Evolutionary conservation across 2,797 vertebrate genomes (phyloP).

Genomic region (Sebastes diploproa): DNA sequence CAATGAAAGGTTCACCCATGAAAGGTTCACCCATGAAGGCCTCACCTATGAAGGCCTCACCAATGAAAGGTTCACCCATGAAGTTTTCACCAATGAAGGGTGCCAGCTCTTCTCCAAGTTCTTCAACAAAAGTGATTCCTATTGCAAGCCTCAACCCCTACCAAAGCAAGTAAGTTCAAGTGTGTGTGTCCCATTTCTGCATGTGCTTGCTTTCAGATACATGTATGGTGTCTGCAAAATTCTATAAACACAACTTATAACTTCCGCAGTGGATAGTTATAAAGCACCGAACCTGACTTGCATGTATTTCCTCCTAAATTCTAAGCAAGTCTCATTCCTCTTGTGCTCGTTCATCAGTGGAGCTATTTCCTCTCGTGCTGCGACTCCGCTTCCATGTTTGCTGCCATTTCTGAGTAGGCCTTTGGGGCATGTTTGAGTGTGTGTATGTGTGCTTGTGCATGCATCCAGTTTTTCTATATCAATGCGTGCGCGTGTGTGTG

Average conservation of each 20-base stretch:
- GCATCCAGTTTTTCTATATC: background rate
- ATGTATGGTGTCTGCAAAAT: background rate
- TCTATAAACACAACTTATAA: background rate
- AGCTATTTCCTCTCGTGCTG: constrained; percentile 38
- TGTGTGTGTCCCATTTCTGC: background rate
- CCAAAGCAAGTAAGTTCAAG: constrained; percentile 90
- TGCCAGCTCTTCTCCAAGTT: constrained; percentile 77
- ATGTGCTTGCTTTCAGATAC: background rate
- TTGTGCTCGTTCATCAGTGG: constrained; percentile 32
- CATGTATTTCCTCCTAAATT: background rate
- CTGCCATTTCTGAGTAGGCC: constrained; percentile 42
- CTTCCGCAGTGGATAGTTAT: background rate
- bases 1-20: background rate
- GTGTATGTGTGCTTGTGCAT: background rate
- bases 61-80: constrained; percentile 27
- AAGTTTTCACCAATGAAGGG: constrained; percentile 56
- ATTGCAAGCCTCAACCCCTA: constrained; percentile 93
- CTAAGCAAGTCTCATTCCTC: background rate
- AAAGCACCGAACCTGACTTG: background rate
- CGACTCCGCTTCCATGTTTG: constrained; percentile 27
- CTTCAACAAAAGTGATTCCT: constrained; percentile 85
- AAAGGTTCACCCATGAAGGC: background rate
- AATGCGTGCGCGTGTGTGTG: constrained; percentile 11
- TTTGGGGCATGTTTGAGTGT: constrained; percentile 43
- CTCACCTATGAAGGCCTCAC: too few relatives aligned